Evolutionary conservation across 2,797 vertebrate species (phyloP).

Genomic region (Coluber constrictor): DNA sequence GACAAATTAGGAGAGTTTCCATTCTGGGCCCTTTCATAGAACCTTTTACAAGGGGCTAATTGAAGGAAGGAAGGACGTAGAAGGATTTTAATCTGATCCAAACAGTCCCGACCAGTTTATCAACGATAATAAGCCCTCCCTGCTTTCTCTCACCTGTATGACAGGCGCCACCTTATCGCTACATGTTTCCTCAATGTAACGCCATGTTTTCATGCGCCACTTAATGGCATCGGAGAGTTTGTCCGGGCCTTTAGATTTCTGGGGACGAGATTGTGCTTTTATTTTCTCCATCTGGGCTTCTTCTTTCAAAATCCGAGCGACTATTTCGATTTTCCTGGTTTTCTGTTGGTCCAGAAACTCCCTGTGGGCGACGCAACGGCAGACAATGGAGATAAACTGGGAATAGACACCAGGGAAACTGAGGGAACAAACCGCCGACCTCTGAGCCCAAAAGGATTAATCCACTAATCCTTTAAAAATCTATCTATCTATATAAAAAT

Average conservation of each 20-base stretch:
- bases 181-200: slow-evolving; percentile 57
- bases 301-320: slow-evolving; percentile 77
- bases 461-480: background rate
- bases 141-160: slow-evolving; percentile 30
- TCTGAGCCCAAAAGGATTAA: background rate
- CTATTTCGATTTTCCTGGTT: slow-evolving; percentile 77
- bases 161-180: background rate
- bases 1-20: background rate
- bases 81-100: background rate
- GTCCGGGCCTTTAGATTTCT: slow-evolving; percentile 9
- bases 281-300: slow-evolving; percentile 60
- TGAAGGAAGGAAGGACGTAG: background rate
- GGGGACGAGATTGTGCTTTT: slow-evolving; percentile 32
- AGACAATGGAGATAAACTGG: slow-evolving; percentile 1
- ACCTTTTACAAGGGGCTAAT: background rate
- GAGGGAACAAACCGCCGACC: background rate
- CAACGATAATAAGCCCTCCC: no score
- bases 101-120: background rate
- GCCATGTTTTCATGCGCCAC: slow-evolving; percentile 62
- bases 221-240: background rate
- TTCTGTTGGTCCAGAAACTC: slow-evolving; percentile 77
- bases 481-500: no score
- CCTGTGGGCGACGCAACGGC: slow-evolving; percentile 66
- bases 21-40: background rate
- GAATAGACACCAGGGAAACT: background rate